These are phyloP conservation scores for Calephelis virginiensis DNA, from an alignment of 1,140 invertebrate genomes.

Conservation along the genomic window DNA sequence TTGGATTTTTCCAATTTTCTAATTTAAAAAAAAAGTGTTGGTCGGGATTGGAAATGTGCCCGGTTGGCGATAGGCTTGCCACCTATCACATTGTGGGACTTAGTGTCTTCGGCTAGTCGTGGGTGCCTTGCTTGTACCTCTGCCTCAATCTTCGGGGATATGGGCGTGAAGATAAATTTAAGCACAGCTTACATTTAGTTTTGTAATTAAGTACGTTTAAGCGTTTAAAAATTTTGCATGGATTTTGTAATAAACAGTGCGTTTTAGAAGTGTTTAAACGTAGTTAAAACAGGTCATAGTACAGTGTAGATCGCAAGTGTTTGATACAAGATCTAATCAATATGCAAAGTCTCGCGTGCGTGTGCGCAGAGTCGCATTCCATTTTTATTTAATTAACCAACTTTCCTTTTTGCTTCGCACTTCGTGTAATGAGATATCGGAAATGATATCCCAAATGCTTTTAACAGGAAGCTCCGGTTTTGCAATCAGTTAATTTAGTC, in stretches of 20 bases:
- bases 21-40: too few relatives aligned
- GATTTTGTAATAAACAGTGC: not conserved
- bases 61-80: too few relatives aligned
- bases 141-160: too few relatives aligned
- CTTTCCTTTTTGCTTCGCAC: conserved; percentile 44
- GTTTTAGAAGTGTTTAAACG: not conserved
- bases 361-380: conserved; percentile 35
- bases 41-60: too few relatives aligned
- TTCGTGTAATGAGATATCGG: conserved; percentile 37
- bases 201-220: not conserved
- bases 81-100: too few relatives aligned
- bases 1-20: too few relatives aligned
- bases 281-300: conserved; percentile 6
- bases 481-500: conserved; percentile 1
- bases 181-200: too few relatives aligned
- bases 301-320: conserved; percentile 7
- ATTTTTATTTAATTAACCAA: conserved; percentile 63
- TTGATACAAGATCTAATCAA: conserved; percentile 45
- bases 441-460: conserved; percentile 24
- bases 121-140: too few relatives aligned
- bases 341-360: conserved; percentile 58
- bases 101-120: too few relatives aligned
- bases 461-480: conserved; percentile 12
- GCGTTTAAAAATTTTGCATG: not conserved
- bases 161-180: too few relatives aligned